Conservation (phyloP, 2,797 vertebrate species). For the Oryzias sinensis region DNA sequence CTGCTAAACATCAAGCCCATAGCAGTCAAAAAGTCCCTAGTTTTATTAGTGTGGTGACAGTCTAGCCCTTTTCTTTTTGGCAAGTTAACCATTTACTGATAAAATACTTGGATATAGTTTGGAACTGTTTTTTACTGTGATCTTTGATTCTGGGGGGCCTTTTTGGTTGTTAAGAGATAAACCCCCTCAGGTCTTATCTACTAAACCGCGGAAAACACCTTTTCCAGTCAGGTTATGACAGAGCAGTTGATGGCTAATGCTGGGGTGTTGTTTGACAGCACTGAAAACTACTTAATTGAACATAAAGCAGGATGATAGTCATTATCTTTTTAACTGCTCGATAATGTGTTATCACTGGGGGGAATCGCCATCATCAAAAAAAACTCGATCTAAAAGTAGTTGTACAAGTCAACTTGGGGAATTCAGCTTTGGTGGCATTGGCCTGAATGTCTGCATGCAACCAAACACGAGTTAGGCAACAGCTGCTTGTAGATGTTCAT, state of each 20-base stretch:
- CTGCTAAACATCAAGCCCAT: slow-evolving; percentile 38
- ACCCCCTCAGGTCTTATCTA: slow-evolving; percentile 56
- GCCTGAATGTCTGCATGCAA: slow-evolving; percentile 50
- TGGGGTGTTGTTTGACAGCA: slow-evolving; percentile 43
- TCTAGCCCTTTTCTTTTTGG: slow-evolving; percentile 58
- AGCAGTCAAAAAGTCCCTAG: slow-evolving; percentile 49
- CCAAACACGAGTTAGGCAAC: slow-evolving; percentile 59
- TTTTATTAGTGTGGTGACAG: slow-evolving; percentile 59
- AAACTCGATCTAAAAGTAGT: slow-evolving; percentile 33
- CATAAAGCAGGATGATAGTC: slow-evolving; percentile 67
- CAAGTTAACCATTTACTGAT: slow-evolving; percentile 64
- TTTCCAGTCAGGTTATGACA: slow-evolving; percentile 75
- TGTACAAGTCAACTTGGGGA: slow-evolving; percentile 40
- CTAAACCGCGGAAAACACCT: slow-evolving; percentile 83
- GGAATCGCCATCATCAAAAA: slow-evolving; percentile 17
- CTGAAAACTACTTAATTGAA: slow-evolving; percentile 76
- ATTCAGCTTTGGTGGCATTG: slow-evolving; percentile 52
- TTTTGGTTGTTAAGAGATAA: slow-evolving; percentile 48
- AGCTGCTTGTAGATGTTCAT: slow-evolving; percentile 67
- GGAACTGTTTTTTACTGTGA: slow-evolving; percentile 43
- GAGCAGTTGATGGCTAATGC: slow-evolving; percentile 62
- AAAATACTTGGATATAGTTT: slow-evolving; percentile 65
- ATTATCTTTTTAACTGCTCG: slow-evolving; percentile 77
- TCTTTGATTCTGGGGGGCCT: slow-evolving; percentile 60
- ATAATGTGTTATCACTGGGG: slow-evolving; percentile 59